A percentile compares a stretch with the other conserved stretches of the same genome.
Conservation (phyloP, 2,113 vertebrate genomes). For the Climacteris rufus region DNA sequence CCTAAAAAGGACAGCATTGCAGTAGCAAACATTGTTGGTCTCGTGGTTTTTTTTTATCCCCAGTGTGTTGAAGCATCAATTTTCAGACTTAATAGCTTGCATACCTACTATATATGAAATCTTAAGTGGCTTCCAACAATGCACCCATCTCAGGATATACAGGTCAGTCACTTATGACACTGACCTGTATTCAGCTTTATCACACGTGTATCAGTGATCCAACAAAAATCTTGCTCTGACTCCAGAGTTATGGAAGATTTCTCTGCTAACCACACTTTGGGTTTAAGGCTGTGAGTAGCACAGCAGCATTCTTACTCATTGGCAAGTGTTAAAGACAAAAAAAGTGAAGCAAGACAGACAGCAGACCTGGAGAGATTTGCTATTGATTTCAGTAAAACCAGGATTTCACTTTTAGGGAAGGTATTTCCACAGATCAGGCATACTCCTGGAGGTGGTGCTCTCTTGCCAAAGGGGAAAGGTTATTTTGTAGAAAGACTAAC, state of each 20-base stretch:
- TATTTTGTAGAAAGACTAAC: background rate
- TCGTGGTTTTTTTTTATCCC: background rate
- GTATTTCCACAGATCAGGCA: background rate
- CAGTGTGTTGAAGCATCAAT: background rate
- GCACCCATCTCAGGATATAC: background rate
- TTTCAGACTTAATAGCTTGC: background rate
- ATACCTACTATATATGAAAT: background rate
- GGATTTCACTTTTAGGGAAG: background rate
- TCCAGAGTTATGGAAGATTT: background rate
- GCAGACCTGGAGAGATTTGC: background rate
- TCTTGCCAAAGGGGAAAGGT: background rate
- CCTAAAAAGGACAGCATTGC: background rate
- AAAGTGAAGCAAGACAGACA: background rate
- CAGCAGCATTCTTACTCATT: background rate
- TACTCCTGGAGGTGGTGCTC: background rate
- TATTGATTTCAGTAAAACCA: background rate
- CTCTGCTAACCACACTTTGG: background rate
- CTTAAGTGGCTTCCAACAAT: background rate
- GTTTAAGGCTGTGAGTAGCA: background rate
- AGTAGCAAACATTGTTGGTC: background rate
- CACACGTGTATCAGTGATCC: background rate
- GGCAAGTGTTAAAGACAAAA: background rate
- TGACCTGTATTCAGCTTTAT: background rate
- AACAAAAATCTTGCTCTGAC: background rate
- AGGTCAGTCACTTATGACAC: background rate